Evolutionary conservation across 2,888 invertebrate species (phyloP).

Genomic region (Drosophila kambysellisi): DNA sequence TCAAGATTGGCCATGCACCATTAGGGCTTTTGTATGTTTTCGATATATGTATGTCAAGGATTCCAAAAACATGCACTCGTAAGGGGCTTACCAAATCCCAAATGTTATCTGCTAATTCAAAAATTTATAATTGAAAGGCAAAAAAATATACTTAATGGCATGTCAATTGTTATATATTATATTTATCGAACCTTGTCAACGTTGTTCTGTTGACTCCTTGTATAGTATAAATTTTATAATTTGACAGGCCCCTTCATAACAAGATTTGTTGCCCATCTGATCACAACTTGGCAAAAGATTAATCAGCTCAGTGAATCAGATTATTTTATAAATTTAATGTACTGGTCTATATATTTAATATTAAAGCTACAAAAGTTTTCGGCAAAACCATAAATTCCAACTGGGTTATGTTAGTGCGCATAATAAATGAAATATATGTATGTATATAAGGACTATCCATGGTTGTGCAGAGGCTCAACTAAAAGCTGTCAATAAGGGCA

Average conservation of each 20-base stretch:
- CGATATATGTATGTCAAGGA: background rate
- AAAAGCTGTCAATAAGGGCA: constrained; percentile 72
- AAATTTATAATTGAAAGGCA: background rate
- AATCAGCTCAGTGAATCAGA: constrained; percentile 9
- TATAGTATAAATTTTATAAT: background rate
- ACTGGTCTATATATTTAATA: constrained; percentile 19
- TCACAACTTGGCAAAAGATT: constrained; percentile 1
- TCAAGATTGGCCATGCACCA: constrained; percentile 1
- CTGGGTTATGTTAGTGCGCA: constrained; percentile 35
- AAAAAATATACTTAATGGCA: background rate
- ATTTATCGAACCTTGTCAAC: background rate
- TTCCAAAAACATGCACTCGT: background rate
- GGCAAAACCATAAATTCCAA: constrained; percentile 40
- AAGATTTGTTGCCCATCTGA: background rate
- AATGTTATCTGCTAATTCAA: background rate
- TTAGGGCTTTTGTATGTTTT: background rate
- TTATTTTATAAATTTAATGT: constrained; percentile 14
- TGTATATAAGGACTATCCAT: constrained; percentile 28
- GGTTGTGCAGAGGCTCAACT: constrained; percentile 46
- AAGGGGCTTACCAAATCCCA: background rate
- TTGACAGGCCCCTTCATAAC: background rate
- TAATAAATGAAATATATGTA: constrained; percentile 40
- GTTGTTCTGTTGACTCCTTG: background rate
- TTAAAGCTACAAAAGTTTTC: constrained; percentile 20
- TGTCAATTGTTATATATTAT: background rate